phyloP scores from a whole-genome alignment of 1,140 invertebrate genomes.

The Caenorhabditis inopinata region DNA sequence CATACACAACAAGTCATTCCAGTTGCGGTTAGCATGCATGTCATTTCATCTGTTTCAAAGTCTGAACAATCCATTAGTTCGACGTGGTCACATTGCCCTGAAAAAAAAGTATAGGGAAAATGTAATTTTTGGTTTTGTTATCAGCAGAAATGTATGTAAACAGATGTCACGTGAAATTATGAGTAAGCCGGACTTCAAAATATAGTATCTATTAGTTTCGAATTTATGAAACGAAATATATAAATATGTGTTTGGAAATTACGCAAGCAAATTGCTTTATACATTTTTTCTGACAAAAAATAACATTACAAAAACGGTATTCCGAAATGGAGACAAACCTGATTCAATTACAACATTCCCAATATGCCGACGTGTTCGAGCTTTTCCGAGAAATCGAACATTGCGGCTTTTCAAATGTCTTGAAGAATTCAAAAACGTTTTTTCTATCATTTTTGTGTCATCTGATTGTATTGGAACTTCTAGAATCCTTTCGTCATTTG shows the following conservation, averaged over 20 bases:
- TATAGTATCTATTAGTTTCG: no score
- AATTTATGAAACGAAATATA: no score
- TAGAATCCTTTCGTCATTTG: not conserved
- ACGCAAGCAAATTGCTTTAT: no score
- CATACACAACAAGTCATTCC: constrained; percentile 57
- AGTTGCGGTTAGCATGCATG: constrained; percentile 54
- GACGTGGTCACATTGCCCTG: constrained; percentile 54
- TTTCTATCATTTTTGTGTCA: not conserved
- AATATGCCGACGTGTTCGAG: not conserved
- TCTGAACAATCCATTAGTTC: constrained; percentile 53
- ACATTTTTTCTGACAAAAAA: no score
- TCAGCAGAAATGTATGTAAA: no score
- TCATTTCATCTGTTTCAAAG: constrained; percentile 56
- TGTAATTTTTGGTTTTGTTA: no score
- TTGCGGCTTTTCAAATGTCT: not conserved
- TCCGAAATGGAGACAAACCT: not conserved
- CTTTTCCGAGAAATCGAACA: not conserved
- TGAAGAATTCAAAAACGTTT: no score
- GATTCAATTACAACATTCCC: constrained; percentile 18
- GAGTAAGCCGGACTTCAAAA: no score
- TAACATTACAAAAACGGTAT: not conserved
- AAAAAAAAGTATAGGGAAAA: no score
- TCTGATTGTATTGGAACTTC: not conserved
- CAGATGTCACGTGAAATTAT: no score
- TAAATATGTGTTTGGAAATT: no score